Evolutionary conservation across 2,888 invertebrate genomes (phyloP), one percentile per base, ranked within the genome.

Genomic region (Watsonalla binaria): DNA sequence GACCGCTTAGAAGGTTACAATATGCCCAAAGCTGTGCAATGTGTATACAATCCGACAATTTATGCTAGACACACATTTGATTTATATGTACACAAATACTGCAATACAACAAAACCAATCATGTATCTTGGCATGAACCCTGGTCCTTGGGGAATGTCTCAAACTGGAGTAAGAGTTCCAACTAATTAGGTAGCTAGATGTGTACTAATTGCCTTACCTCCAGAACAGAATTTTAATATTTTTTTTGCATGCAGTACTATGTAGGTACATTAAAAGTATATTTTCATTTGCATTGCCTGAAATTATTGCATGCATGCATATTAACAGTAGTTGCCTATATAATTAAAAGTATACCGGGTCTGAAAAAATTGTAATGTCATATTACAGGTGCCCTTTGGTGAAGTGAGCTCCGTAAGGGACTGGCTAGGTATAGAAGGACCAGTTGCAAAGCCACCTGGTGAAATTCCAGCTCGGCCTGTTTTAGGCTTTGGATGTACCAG

Each of bases 81-180:
- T 65, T 92, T 92, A 65, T 98, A 95, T 83, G 92, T 97, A 9
- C 84, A 90, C 61, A 94, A 93, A 74, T 96, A 92, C 80, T 95
- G 95, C 67, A 92, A 84, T 54, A 89, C 92, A 0, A 80, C 82
- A 15, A 97, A 96, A 80, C 91, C 92, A 61, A 89, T 98, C 46
- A 84, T 98, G 65, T 96, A 96, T 76, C 92, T 98, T 57, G 98
- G 98, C 6, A 97, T 98, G 96, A 98, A 98, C 86, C 98, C 98
- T 11, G 98, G 98, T n/a, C 97, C 98, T 0, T 97, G 95, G 94
- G 98, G 98, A 60, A 98, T 98, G 98, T 95, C 95, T 35, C 98
- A 98, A 84, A 98, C 96, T 65, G 98, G 98, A 68, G 96, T 96
- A 91, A 91, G 92, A 61, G 13, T 46, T 46, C 14, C 14, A 46